Evolutionary conservation across 2,888 invertebrate genomes (phyloP).

Genomic region (Amphipoea lucens): DNA sequence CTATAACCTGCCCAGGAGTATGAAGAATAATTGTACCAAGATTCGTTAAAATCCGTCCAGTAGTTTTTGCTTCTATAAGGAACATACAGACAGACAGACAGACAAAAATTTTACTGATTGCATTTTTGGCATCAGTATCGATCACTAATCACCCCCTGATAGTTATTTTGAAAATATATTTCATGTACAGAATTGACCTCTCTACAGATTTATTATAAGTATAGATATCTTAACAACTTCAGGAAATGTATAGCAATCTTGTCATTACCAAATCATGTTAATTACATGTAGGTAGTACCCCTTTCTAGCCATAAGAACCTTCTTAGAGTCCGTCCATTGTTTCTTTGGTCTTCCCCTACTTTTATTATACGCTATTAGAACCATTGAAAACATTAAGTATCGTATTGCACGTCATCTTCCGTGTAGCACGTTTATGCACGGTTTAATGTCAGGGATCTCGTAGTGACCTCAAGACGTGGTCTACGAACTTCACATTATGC

Average conservation of each 20-base stretch:
- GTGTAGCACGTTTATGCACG: constrained; percentile 45
- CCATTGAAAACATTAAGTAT: background rate
- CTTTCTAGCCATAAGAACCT: too few species aligned
- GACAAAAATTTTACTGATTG: too few species aligned
- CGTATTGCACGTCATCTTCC: constrained; percentile 1
- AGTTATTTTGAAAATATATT: too few species aligned
- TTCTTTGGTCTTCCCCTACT: background rate
- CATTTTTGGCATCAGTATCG: too few species aligned
- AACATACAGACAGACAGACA: too few species aligned
- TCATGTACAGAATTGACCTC: too few species aligned
- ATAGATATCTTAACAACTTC: background rate
- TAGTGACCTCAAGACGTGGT: constrained; percentile 65
- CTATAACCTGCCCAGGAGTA: too few species aligned
- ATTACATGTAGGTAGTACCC: background rate
- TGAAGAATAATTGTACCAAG: too few species aligned
- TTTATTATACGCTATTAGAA: background rate
- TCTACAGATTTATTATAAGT: too few species aligned
- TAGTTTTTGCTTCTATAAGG: too few species aligned
- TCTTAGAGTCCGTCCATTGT: background rate
- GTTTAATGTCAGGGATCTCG: constrained; percentile 59
- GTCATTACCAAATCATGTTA: background rate
- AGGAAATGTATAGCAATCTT: background rate
- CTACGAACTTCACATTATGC: constrained; percentile 66
- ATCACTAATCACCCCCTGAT: too few species aligned
- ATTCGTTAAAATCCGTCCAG: too few species aligned